Conservation (phyloP, 1,140 invertebrate genomes). For the Ericerus pela region DNA sequence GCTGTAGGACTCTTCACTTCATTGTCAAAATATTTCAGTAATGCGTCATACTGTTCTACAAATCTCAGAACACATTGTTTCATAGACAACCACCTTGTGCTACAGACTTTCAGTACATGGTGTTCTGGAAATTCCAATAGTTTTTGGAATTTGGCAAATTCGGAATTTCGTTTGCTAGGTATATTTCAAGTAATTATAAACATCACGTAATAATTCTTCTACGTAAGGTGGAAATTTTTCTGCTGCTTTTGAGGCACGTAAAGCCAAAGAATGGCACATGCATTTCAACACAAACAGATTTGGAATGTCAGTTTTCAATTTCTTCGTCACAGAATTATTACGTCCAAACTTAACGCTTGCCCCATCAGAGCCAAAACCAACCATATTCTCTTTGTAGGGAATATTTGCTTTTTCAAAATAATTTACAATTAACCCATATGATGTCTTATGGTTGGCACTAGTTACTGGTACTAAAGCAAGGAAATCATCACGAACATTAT, state of each 20-base stretch:
- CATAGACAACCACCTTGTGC: slow-evolving; percentile 11
- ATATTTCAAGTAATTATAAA: slow-evolving; percentile 16
- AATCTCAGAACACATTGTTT: neutral
- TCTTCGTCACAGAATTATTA: neutral
- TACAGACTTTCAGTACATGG: neutral
- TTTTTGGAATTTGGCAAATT: slow-evolving; percentile 1
- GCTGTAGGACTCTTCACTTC: neutral
- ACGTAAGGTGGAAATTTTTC: slow-evolving; percentile 7
- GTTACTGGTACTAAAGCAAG: no score
- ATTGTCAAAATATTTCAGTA: neutral
- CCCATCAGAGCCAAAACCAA: neutral
- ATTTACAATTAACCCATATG: no score
- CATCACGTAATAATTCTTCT: slow-evolving; percentile 15
- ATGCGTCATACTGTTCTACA: no score
- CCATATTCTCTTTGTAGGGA: neutral
- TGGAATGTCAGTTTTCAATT: neutral
- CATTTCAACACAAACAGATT: slow-evolving; percentile 17
- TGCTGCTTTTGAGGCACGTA: slow-evolving; percentile 18
- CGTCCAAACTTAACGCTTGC: neutral
- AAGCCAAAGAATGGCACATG: slow-evolving; percentile 19
- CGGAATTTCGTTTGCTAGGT: slow-evolving; percentile 3
- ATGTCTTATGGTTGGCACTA: no score
- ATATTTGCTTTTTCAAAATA: no score
- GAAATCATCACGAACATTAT: no score
- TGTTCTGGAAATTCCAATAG: slow-evolving; percentile 6